Base-by-base conservation (phyloP, 1,140 invertebrate genomes). In the Trichonephila clavipes region DNA sequence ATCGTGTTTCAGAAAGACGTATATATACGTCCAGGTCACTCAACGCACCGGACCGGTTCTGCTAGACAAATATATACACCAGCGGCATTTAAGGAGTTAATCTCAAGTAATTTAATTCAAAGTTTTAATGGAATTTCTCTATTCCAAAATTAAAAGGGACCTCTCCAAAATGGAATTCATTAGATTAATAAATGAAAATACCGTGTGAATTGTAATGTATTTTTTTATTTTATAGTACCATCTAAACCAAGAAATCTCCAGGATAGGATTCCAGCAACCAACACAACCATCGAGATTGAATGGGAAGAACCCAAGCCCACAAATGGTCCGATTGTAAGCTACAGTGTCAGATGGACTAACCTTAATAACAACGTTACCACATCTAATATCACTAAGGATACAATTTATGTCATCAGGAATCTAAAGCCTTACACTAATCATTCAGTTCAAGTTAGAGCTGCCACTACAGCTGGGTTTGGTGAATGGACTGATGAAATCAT, bases 371-470 rank as follows among this genome's bases (percentile, higher is more conserved):
- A 82, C 51, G 1, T 2, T 14, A 66, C 18, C 10, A 44, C 24
- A 16, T 44, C 12, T 7, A 21, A 16, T 14, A 12, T 59, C 2
- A 87, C 82, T 1, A 83, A 72, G 10, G n/a, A 16, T 2, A n/a
- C 44, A 58, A 18, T 0, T 12, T 59, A 58, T 21, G n/a, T 58
- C 62, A 69, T 92, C 16, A 34, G 34, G 1, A 5, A 24, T 21
- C 28, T 92, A 24, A 24, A 34, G n/a, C 90, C 90, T 2, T 96
- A 92, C 88, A 96, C 96, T 7, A 95, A 95, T 83, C 96, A 96
- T 94, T 94, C 94, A 1, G 95, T 96, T n/a, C 95, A 96, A 61
- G 95, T 96, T 7, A 96, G 96, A 92, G 96, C 96, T 7, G 96
- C 95, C 88, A 96, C 96, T 12, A 92, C 88, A 12, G 95, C 95